These are phyloP conservation scores for Megalopta genalis DNA, from an alignment of 1,140 invertebrate genomes.

Conservation along the genomic window DNA sequence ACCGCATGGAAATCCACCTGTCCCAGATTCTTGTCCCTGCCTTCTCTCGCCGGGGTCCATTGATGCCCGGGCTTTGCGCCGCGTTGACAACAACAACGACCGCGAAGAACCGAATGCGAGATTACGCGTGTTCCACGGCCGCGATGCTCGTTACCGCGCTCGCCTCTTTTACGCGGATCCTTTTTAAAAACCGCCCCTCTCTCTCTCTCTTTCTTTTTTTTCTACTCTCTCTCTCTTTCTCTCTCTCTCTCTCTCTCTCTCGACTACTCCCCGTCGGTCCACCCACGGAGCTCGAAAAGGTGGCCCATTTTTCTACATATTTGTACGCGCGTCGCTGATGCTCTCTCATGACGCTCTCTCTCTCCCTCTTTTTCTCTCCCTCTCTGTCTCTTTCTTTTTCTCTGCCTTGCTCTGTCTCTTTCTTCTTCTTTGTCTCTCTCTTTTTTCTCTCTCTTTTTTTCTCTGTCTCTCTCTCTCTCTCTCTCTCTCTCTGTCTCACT, in stretches of 20 bases:
- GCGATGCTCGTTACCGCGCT: constrained; percentile 24
- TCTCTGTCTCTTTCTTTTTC: no score
- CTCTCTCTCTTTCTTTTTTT: no score
- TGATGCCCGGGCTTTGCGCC: constrained; percentile 3
- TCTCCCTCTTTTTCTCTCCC: no score
- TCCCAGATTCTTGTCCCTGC: constrained; percentile 40
- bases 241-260: no score
- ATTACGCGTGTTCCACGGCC: constrained; percentile 30
- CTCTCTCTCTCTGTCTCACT: no score
- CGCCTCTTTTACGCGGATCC: constrained; percentile 5
- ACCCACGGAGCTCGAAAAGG: not conserved
- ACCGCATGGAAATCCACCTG: constrained; percentile 39
- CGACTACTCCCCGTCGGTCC: not conserved
- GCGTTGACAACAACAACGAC: constrained; percentile 24
- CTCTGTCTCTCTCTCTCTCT: no score
- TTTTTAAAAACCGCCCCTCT: not conserved
- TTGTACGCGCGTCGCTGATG: no score
- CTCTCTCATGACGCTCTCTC: no score
- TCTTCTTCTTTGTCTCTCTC: no score
- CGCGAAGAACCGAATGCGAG: constrained; percentile 16
- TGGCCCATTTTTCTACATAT: constrained; percentile 19
- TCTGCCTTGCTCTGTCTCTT: no score
- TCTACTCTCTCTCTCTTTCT: no score
- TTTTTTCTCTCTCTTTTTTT: no score
- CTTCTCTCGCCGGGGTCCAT: constrained; percentile 14